Evolutionary conservation across 2,888 invertebrate species (phyloP).

Genomic region (Spodoptera exigua): DNA sequence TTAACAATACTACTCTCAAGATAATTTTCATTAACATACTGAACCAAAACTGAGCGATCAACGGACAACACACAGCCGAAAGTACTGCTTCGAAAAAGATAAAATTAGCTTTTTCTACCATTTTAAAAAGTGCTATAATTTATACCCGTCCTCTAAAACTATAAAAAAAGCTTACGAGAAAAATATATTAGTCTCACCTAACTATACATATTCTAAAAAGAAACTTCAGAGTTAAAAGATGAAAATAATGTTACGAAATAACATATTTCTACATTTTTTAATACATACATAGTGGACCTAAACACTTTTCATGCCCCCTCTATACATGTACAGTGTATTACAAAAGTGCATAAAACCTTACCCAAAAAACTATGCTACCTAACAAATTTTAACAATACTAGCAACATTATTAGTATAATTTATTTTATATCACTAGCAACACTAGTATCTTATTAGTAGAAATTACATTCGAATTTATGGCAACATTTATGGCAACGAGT

Average conservation of each 20-base stretch:
- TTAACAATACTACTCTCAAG: no score
- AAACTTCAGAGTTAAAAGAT: slow-evolving; percentile 36
- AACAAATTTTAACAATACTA: no score
- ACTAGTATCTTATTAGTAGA: slow-evolving; percentile 10
- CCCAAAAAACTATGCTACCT: slow-evolving; percentile 28
- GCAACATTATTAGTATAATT: slow-evolving; percentile 26
- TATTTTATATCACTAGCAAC: slow-evolving; percentile 12
- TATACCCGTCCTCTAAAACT: slow-evolving; percentile 35
- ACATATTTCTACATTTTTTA: slow-evolving; percentile 42
- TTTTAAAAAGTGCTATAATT: neutral
- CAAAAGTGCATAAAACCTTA: slow-evolving; percentile 45
- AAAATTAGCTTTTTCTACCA: no score
- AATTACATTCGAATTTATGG: slow-evolving; percentile 29
- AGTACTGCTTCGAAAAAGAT: no score
- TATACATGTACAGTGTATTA: slow-evolving; percentile 27
- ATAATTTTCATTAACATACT: no score
- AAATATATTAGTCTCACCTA: slow-evolving; percentile 26
- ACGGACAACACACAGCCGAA: no score
- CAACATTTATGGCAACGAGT: slow-evolving; percentile 50
- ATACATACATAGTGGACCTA: slow-evolving; percentile 21
- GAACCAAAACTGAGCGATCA: no score
- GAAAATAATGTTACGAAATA: slow-evolving; percentile 30
- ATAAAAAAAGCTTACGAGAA: slow-evolving; percentile 19
- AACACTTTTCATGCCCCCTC: slow-evolving; percentile 39
- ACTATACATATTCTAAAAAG: slow-evolving; percentile 13